Conservation (phyloP, 2,113 vertebrate genomes). For the Cololabis saira region DNA sequence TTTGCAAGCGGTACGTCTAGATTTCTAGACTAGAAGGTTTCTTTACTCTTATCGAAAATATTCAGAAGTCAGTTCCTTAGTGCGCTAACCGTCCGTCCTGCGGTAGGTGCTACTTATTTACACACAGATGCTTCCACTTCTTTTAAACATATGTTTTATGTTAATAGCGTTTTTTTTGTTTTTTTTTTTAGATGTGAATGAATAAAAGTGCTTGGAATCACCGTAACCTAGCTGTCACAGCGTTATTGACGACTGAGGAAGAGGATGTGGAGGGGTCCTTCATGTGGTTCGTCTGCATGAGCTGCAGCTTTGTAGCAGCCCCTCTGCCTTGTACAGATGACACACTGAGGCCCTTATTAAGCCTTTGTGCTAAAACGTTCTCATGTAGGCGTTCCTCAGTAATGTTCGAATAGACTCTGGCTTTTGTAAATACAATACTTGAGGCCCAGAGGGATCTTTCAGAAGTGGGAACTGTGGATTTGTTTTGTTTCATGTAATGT, state of each 20-base stretch:
- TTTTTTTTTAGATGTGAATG: constrained; percentile 7
- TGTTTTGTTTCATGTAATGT: constrained; percentile 66
- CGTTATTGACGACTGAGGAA: constrained; percentile 33
- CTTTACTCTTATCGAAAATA: neutral
- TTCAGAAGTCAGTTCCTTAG: neutral
- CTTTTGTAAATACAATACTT: constrained; percentile 68
- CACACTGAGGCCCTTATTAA: constrained; percentile 42
- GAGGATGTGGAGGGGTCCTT: constrained; percentile 32
- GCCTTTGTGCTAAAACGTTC: constrained; percentile 35
- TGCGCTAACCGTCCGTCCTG: neutral
- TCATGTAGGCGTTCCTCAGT: constrained; percentile 39
- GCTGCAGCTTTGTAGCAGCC: constrained; percentile 34
- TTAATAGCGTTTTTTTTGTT: neutral
- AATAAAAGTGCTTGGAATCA: neutral
- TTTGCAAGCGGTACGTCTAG: too few species aligned
- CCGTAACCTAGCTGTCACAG: constrained; percentile 11
- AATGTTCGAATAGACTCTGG: constrained; percentile 42
- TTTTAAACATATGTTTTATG: constrained; percentile 8
- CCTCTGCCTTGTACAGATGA: constrained; percentile 36
- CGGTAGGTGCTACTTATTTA: neutral
- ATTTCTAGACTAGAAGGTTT: too few species aligned
- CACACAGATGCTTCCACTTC: neutral
- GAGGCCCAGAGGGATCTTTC: constrained; percentile 51
- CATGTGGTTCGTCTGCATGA: constrained; percentile 49
- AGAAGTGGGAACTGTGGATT: constrained; percentile 69